Evolutionary conservation across 37 sponge, comb jelly and placozoan species (phyloP).

Genomic region (Lycopodina hypogea): DNA sequence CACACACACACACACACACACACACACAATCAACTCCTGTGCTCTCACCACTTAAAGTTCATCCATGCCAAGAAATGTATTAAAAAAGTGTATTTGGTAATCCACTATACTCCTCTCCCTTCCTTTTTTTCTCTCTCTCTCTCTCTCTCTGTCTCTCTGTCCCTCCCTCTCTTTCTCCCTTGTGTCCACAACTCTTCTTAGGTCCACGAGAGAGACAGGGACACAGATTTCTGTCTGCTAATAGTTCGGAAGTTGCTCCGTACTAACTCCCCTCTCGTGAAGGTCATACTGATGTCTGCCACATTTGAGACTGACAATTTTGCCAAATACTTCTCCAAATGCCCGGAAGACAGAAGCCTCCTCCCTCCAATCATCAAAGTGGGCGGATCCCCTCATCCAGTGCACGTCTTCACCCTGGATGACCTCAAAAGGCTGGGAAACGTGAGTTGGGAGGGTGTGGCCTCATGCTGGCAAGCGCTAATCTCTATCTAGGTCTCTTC

Average conservation of each 20-base stretch:
- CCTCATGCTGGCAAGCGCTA: too few species aligned
- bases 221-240: slow-evolving; percentile 89
- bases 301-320: slow-evolving; percentile 74
- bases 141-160: not conserved
- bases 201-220: slow-evolving; percentile 91
- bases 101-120: not conserved
- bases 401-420: slow-evolving; percentile 74
- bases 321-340: slow-evolving; percentile 69
- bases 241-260: slow-evolving; percentile 79
- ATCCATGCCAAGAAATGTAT: too few species aligned
- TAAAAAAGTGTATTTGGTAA: too few species aligned
- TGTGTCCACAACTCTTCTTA: not conserved
- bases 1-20: too few species aligned
- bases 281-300: slow-evolving; percentile 96
- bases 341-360: not conserved
- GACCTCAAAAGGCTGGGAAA: slow-evolving; percentile 51
- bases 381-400: slow-evolving; percentile 59
- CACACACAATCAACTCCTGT: too few species aligned
- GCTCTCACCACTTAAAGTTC: too few species aligned
- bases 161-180: not conserved
- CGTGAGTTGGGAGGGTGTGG: slow-evolving; percentile 23
- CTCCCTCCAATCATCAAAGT: slow-evolving; percentile 80
- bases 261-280: slow-evolving; percentile 83
- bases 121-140: not conserved
- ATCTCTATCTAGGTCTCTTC: too few species aligned